Base-by-base conservation (phyloP, 2,797 vertebrate genomes). In the Melanotaenia boesemani region DNA sequence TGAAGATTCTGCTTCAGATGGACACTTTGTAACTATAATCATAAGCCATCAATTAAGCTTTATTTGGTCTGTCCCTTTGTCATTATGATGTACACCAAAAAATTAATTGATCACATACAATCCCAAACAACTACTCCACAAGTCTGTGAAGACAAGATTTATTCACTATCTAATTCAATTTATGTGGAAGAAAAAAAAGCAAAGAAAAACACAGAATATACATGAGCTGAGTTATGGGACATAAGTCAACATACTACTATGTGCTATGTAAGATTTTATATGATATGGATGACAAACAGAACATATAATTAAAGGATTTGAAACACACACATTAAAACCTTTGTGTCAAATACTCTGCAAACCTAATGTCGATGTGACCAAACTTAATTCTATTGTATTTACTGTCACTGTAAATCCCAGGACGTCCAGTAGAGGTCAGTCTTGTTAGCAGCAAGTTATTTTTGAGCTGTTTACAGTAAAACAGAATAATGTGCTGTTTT, bases 351-450 rank as follows among this genome's bases (percentile, higher is more conserved):
- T 18, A 24, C 22, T 2, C 9, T 18, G 22, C 28, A 57, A 61
- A 50, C 13, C 16, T 41, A 37, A 52, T 32, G 30, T 6, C 50
- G 15, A 28, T 66, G 30, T 37, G 20, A 8, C 28, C 12, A 46
- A 13, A 62, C 30, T 41, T n/a, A 11, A 65, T 55, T 32, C 20
- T 6, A 6, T 28, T 46, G 3, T 24, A 10, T 46, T 68, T 3
- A 18, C 4, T 67, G 16, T 67, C 57, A 37, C 18, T 84, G 81
- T 58, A 90, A 61, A 63, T 39, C 76, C 54, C 4, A 6, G 20
- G 4, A 48, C 32, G 70, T 18, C 92, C 93, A 93, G 86, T 77
- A 93, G 93, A 84, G 89, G 92, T 89, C 91, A 91, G 78, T 71
- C 72, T 88, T 90, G 89, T 55, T 63, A 81, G 63, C 15, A 64